Evolutionary conservation across 2,888 invertebrate genomes (phyloP), one percentile per base, ranked within the genome.

Genomic region (Volucella inflata): DNA sequence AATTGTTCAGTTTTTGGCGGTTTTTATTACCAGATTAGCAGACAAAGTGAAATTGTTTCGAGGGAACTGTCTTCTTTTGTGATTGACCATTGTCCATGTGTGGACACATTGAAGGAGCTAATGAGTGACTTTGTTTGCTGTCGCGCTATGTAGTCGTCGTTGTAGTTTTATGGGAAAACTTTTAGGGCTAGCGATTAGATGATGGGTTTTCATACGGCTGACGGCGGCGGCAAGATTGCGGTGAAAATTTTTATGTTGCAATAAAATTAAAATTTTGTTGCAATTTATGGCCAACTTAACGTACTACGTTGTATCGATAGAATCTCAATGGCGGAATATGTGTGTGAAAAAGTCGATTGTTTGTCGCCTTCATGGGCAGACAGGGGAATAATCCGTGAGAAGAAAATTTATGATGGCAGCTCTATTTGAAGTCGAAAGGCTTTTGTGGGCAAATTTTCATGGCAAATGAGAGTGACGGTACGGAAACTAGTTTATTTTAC

Each of bases 11-110:
- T 75, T 81, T 87, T 87, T 77, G 83, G 80, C 83, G 76, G 85
- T 88, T 89, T 89, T 89, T 89, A 88, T 88, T 87, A 87, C 87
- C 89, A 85, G 87, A 85, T 80, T 75, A 87, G 83, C 65, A 76
- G 74, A 88, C 81, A 80, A 82, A 68, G 77, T 65, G 77, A 67
- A 78, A 80, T 68, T 76, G 70, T 79, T 62, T 38, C n/a, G 65
- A 40, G 40, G 48, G 55, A 59, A 60, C 36, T 68, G 16, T 42
- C 30, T 0, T 21, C 9, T 8, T 55, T 38, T 65, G 36, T 48
- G 76, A 85, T 76, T 85, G 85, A 85, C 85, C 85, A 76, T 72
- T 85, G 85, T 85, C 85, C 81, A 67, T 40, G 55, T 57, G 53
- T 74, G 53, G 48, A 72, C 51, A 42, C 30, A 21, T 16, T 4